Base-by-base conservation (phyloP, 2,113 vertebrate species). In the Cottus gobio region DNA sequence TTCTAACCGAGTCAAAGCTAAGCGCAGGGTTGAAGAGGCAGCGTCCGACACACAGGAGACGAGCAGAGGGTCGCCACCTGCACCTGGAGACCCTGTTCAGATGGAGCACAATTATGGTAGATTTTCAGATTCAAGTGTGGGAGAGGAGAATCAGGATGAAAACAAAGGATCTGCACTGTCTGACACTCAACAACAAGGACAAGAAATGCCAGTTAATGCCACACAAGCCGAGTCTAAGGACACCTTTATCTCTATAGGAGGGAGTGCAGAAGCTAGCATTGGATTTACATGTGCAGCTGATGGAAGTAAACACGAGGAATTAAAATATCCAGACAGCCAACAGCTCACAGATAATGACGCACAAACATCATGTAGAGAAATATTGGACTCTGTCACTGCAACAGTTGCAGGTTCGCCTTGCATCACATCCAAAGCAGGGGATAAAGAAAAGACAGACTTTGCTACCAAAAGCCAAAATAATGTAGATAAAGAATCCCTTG, bases 61-160 rank as follows among this genome's bases (percentile, higher is more conserved):
- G 1, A 75, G 67, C 58, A 77, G 87, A 26, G 75, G 15, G 42
- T 86, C 74, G 26, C 37, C 71, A 5, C 52, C 84, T 15, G 31
- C 60, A 31, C 61, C 80, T 7, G 6, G 75, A 1, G 90, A 84
- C 42, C 80, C 79, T 9, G 63, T 94, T 58, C 93, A 94, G 39
- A 89, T 90, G 61, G 95, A 95, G 60, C 94, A 95, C 78, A 93
- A 92, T 75, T 95, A 95, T 50, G 94, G 94, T 44, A 82, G 85
- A 87, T 78, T 60, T 28, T 84, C 90, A 68, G 83, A 89, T 71
- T 84, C 62, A 75, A 84, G 52, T 52, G 37, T 2, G 3, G 56
- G 3, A 76, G 74, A 84, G 52, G 48, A 58, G 42, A 42, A 75
- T 77, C 54, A 26, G 48, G 78, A 73, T 31, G 64, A 70, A 10